Conservation (phyloP, 2,797 vertebrate genomes). For the Melanotaenia boesemani region DNA sequence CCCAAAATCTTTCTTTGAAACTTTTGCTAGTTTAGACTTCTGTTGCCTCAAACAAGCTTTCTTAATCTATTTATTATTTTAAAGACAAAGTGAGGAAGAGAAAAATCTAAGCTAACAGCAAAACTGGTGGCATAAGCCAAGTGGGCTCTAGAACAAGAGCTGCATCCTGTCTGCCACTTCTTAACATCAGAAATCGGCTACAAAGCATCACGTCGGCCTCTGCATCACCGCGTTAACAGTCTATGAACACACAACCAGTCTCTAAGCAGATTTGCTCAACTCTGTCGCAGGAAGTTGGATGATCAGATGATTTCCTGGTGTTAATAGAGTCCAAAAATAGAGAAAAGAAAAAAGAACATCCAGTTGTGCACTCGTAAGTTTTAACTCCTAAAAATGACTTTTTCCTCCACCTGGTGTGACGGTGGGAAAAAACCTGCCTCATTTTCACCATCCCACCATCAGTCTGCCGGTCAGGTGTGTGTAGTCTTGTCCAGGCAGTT, state of each 20-base stretch:
- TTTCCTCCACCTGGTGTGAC: slow-evolving; percentile 19
- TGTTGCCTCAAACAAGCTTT: not conserved
- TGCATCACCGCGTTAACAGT: not conserved
- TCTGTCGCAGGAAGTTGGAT: not conserved
- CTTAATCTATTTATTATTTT: not conserved
- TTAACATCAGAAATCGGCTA: not conserved
- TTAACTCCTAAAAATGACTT: slow-evolving; percentile 22
- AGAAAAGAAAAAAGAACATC: slow-evolving; percentile 9
- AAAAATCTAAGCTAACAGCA: not conserved
- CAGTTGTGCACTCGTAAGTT: slow-evolving; percentile 34
- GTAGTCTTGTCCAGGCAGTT: slow-evolving; percentile 53
- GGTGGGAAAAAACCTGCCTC: slow-evolving; percentile 21
- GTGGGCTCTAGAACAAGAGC: not conserved
- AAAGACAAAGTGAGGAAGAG: not conserved
- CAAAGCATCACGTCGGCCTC: not conserved
- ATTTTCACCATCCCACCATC: slow-evolving; percentile 27
- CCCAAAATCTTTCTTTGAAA: not conserved
- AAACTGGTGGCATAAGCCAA: not conserved
- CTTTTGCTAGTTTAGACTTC: not conserved
- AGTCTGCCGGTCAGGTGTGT: slow-evolving; percentile 30
- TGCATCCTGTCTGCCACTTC: slow-evolving; percentile 2
- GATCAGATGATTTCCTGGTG: slow-evolving; percentile 22
- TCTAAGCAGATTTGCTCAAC: not conserved
- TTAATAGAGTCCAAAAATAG: slow-evolving; percentile 22
- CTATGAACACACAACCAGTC: not conserved